Conservation (phyloP, 1,140 invertebrate genomes). For the Macrocentrus cingulum region DNA sequence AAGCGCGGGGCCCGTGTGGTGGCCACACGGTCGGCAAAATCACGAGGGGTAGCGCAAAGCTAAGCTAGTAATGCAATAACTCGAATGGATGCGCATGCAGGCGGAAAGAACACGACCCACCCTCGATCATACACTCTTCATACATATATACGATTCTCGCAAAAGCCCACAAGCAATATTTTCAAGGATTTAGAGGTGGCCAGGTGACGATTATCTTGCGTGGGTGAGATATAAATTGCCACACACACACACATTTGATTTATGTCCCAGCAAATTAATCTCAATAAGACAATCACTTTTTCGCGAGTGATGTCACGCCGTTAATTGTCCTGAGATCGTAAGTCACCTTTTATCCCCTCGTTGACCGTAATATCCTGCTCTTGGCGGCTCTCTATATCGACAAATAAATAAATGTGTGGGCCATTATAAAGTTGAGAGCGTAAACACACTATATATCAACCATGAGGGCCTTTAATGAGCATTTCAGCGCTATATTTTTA, state of each 20-base stretch:
- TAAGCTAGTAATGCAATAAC: slow-evolving; percentile 60
- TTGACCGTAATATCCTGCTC: neutral
- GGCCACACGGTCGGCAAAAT: slow-evolving; percentile 30
- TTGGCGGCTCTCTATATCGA: slow-evolving; percentile 1
- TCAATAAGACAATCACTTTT: slow-evolving; percentile 1
- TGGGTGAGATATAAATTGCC: neutral
- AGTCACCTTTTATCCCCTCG: slow-evolving; percentile 6
- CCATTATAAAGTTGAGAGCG: neutral
- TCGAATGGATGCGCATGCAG: slow-evolving; percentile 51
- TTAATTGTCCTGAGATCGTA: slow-evolving; percentile 22
- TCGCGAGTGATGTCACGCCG: slow-evolving; percentile 14
- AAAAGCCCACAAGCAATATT: too few species aligned
- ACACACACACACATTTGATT: neutral
- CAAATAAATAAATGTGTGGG: slow-evolving; percentile 4
- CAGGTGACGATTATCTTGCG: slow-evolving; percentile 11
- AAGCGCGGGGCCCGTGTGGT: slow-evolving; percentile 1
- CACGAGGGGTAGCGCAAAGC: slow-evolving; percentile 44
- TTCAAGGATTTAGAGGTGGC: slow-evolving; percentile 14
- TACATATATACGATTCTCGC: slow-evolving; percentile 22
- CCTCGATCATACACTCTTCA: slow-evolving; percentile 12
- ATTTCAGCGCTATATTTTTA: too few species aligned
- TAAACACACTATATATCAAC: too few species aligned
- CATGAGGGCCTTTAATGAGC: too few species aligned
- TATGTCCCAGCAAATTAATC: slow-evolving; percentile 5
- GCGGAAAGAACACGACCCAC: slow-evolving; percentile 49